Base-by-base conservation (phyloP, 2,888 invertebrate genomes). In the Coronaproctus castanopsis region DNA sequence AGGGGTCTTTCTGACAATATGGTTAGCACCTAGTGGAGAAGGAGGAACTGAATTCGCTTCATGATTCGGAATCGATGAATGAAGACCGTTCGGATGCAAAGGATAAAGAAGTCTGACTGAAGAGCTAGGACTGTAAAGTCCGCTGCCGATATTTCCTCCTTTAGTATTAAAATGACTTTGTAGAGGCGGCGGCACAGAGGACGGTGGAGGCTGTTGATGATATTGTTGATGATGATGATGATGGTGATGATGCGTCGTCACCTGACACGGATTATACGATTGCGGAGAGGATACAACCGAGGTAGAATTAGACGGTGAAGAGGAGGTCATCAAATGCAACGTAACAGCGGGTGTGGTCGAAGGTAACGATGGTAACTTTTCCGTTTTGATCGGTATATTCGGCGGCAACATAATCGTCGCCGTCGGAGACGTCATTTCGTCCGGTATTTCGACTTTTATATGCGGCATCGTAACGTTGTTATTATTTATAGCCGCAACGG, bases 171-270 rank as follows among this genome's bases (percentile, higher is more conserved):
- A 49, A 2, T 2, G 55, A 14, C 48, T 24, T 2, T 21, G 55
- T 5, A 21, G 88, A 71, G 88, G 88, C 57, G 89, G 88, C 71
- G 84, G 86, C 65, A 89, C 88, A 55, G 89, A 88, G 65, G 89
- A 88, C 61, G 63, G 60, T 57, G 61, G 73, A 87, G 63, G 73
- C 14, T 81, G 36, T 19, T 60, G 59, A 24, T 62, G 61, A 22
- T 61, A 58, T 18, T 61, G 57, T 23, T 51, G 61, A 21, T 61
- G 58, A 50, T 59, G 61, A 56, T 61, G 58, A 22, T 59, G 58
- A 10, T 61, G 59, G 22, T 58, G 59, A 23, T 61, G 62, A 18
- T 62, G 62, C 3, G 58, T 54, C 22, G 55, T 58, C n/a, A 58
- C 58, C 50, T 59, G 61, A 36, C 58, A 58, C 23, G n/a, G 8